Evolutionary conservation across 2,797 vertebrate species (phyloP).

Genomic region (Paedocypris micromegethes): DNA sequence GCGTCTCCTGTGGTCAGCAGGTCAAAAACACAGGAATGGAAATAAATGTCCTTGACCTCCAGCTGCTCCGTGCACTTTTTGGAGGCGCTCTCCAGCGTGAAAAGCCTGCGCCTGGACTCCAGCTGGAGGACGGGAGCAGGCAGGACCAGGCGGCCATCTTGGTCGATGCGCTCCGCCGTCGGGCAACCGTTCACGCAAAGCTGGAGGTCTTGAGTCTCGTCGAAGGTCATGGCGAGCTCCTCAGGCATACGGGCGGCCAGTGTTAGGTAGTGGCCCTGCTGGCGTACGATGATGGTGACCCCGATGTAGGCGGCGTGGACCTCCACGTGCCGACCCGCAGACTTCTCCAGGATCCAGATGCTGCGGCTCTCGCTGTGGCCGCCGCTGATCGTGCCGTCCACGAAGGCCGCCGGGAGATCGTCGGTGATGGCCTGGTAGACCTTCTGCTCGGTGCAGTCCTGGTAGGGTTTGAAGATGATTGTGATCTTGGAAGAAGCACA

Average conservation of each 20-base stretch:
- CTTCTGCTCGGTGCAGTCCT: conserved; percentile 90
- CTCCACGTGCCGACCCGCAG: conserved; percentile 78
- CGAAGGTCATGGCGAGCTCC: conserved; percentile 81
- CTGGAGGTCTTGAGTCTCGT: conserved; percentile 92
- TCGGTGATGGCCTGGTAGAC: conserved; percentile 94
- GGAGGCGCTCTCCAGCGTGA: conserved; percentile 77
- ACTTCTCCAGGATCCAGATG: conserved; percentile 82
- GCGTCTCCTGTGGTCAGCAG: conserved; percentile 92
- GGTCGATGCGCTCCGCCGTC: conserved; percentile 82
- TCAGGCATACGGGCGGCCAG: conserved; percentile 87
- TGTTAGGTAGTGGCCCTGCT: conserved; percentile 90
- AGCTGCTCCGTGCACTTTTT: conserved; percentile 84
- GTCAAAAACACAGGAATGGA: conserved; percentile 93
- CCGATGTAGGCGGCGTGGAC: conserved; percentile 89
- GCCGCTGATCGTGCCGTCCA: conserved; percentile 86
- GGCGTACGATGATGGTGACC: conserved; percentile 85
- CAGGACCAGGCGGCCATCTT: conserved; percentile 69
- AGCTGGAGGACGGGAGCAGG: conserved; percentile 67
- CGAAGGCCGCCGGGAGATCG: conserved; percentile 89
- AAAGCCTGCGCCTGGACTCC: conserved; percentile 55
- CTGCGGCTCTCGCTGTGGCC: conserved; percentile 78
- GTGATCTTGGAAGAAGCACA: conserved; percentile 73
- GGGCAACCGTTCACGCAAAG: conserved; percentile 92
- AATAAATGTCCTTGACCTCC: conserved; percentile 89
- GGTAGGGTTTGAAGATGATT: conserved; percentile 92